A percentile compares a stretch with the other conserved stretches of the same genome.
These are phyloP conservation scores for Trigoniulus corallinus DNA, from an alignment of 1,140 invertebrate species.

Conservation along the genomic window DNA sequence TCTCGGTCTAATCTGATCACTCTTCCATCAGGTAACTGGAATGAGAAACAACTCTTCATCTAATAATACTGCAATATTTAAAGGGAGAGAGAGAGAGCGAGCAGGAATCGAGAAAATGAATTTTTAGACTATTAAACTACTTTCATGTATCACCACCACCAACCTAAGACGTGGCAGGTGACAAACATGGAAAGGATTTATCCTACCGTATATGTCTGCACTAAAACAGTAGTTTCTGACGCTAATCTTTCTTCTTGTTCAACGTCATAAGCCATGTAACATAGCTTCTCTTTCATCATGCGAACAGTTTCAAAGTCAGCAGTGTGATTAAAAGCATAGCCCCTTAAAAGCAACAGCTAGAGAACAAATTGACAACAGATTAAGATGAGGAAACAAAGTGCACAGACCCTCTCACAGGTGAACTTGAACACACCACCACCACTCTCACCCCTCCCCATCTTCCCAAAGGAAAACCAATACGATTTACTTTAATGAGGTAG, in stretches of 20 bases:
- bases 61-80: no score
- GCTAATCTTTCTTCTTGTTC: constrained; percentile 95
- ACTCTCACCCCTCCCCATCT: background rate
- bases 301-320: constrained; percentile 99
- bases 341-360: constrained; percentile 74
- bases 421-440: background rate
- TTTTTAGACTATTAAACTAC: no score
- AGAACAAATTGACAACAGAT: background rate
- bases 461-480: background rate
- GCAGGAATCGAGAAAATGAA: no score
- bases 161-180: no score
- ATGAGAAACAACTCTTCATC: no score
- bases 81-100: no score
- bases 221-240: constrained; percentile 92
- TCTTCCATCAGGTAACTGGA: constrained; percentile 84
- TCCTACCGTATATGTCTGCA: constrained; percentile 85
- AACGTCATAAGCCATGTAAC: constrained; percentile 97
- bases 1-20: constrained; percentile 98
- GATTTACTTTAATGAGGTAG: constrained; percentile 85
- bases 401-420: background rate
- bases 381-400: no score
- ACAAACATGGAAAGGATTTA: no score
- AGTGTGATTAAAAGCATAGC: constrained; percentile 99
- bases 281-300: constrained; percentile 99
- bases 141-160: no score